A percentile compares a stretch with the other conserved stretches of the same genome.
Conservation (phyloP, 2,888 invertebrate species). For the Pandemis corylana region DNA sequence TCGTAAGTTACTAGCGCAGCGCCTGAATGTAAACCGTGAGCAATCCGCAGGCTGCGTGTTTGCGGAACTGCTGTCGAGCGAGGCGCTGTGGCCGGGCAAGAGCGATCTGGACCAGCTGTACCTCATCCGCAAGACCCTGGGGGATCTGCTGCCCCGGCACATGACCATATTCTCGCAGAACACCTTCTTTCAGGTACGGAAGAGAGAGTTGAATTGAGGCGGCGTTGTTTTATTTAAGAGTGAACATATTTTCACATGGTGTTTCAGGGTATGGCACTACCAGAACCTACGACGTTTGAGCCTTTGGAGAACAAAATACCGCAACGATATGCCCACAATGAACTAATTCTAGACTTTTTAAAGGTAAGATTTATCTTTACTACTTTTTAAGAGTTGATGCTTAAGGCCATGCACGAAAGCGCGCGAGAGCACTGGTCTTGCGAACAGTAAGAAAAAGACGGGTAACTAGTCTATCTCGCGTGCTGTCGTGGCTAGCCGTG, state of each 20-base stretch:
- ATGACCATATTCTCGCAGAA: conserved; percentile 98
- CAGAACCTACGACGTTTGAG: conserved; percentile 94
- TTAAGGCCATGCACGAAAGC: too few species aligned
- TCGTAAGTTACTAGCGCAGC: too few species aligned
- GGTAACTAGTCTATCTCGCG: too few species aligned
- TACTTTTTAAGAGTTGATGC: too few species aligned
- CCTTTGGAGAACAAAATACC: conserved; percentile 95
- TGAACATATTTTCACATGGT: not conserved
- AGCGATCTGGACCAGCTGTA: conserved; percentile 99
- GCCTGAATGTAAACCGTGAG: not conserved
- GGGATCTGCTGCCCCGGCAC: conserved; percentile 96
- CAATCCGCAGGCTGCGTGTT: conserved; percentile 90
- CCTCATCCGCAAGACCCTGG: conserved; percentile 96
- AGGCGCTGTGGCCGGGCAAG: conserved; percentile 99
- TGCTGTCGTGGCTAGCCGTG: too few species aligned
- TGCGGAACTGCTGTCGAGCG: conserved; percentile 94
- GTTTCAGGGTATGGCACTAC: conserved; percentile 96
- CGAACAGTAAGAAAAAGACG: too few species aligned
- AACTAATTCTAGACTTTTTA: conserved; percentile 92
- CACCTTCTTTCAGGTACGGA: conserved; percentile 89
- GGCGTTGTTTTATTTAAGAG: not conserved
- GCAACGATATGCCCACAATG: conserved; percentile 86
- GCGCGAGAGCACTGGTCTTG: too few species aligned
- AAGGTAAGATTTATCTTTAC: conserved; percentile 83
- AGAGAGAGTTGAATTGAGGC: too few species aligned